These are phyloP conservation scores for Trachelus tabidus DNA, from an alignment of 2,888 invertebrate genomes.

Conservation along the genomic window DNA sequence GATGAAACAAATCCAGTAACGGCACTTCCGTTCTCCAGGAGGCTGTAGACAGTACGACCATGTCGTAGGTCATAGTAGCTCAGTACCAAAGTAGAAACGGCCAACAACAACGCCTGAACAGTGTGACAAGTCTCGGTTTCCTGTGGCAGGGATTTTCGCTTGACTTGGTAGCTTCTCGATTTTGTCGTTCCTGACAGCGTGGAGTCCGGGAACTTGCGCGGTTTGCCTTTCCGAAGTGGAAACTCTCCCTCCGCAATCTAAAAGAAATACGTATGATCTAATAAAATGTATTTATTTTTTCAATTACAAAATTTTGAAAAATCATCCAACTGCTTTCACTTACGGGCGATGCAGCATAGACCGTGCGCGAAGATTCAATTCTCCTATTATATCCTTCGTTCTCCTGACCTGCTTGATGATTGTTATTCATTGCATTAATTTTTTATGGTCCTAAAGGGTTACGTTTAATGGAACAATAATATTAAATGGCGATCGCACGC, in stretches of 20 bases:
- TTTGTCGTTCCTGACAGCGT: background rate
- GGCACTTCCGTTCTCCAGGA: conserved; percentile 45
- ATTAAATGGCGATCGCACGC: background rate
- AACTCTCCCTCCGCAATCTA: background rate
- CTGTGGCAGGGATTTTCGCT: background rate
- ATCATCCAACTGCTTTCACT: conserved; percentile 2
- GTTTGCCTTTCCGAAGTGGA: background rate
- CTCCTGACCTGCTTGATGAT: conserved; percentile 16
- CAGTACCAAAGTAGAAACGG: conserved; percentile 36
- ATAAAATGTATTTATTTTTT: background rate
- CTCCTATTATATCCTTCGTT: conserved; percentile 27
- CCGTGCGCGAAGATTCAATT: conserved; percentile 23
- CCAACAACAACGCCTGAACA: conserved; percentile 39
- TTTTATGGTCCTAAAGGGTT: background rate
- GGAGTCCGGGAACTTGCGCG: background rate
- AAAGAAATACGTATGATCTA: too few relatives aligned
- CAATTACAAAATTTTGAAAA: background rate
- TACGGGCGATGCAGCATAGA: conserved; percentile 19
- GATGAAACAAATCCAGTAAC: conserved; percentile 37
- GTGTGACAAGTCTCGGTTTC: conserved; percentile 37
- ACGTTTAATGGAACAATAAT: background rate
- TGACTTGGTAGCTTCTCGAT: background rate
- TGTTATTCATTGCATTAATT: conserved; percentile 28
- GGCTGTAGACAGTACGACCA: conserved; percentile 43
- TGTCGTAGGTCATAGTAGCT: conserved; percentile 43